Evolutionary conservation across 2,797 vertebrate genomes (phyloP), one percentile per base, ranked within the genome.

Genomic region (Chaenodraco wilsoni): DNA sequence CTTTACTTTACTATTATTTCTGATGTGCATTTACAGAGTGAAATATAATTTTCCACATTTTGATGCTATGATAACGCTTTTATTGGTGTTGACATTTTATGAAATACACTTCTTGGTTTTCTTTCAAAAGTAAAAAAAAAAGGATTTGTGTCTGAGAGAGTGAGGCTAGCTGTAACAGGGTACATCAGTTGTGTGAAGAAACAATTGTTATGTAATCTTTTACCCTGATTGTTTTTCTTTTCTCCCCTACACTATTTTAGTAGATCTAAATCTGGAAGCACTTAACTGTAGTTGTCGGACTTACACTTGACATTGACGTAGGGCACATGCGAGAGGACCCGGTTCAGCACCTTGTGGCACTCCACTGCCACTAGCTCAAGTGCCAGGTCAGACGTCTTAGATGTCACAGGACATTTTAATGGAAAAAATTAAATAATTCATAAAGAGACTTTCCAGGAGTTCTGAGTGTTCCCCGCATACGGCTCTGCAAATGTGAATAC

Each of bases 391-490:
- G 90, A 87, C 88, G 5, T 90, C 89, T 90, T 88, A 92, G 91
- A 94, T 94, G 91, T 92, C 88, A 81, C 56, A 82, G 82, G 93
- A 94, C 91, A 90, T 82, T 91, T 93, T 94, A 94, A 95, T 94
- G 92, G 88, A 91, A 84, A 80, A 67, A 45, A 15, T 68, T 94
- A 72, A 92, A 94, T 94, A 41, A 91, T 94, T 93, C 37, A 94
- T 92, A 79, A 85, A 76, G 79, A 81, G 56, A 84, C 57, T 62
- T 66, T 91, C 63, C 65, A 59, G 33, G 33, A 33, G 41, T 84
- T 67, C 69, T 59, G 63, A 87, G 70, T 61, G 76, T 76, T 82
- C 77, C 58, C 49, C 45, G 1, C 59, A 17, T 64, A 80, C 50
- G 19, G 17, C 46, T 68, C n/a, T 69, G 64, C 43, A 66, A 73